A percentile compares a stretch with the other conserved stretches of the same genome.
phyloP scores from a whole-genome alignment of 1,140 invertebrate genomes.

The Drosophila carrolli region DNA sequence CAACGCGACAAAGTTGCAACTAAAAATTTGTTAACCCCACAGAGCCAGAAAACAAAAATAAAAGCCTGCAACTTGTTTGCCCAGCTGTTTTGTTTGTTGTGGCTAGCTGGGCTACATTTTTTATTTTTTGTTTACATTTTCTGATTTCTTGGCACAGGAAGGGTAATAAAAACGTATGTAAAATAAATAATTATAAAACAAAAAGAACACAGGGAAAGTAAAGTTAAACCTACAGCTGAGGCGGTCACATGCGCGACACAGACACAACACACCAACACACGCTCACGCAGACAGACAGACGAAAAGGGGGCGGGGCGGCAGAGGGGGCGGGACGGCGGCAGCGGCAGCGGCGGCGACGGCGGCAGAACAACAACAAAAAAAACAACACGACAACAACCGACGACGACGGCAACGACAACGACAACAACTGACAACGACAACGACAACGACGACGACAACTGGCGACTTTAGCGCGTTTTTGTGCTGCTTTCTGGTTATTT shows the following conservation, averaged over 20 bases:
- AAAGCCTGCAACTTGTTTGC: slow-evolving; percentile 23
- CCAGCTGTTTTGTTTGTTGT: slow-evolving; percentile 34
- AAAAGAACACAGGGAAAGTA: slow-evolving; percentile 19
- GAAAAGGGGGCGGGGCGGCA: slow-evolving; percentile 17
- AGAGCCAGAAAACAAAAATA: neutral
- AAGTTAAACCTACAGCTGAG: slow-evolving; percentile 52
- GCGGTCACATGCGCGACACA: slow-evolving; percentile 58
- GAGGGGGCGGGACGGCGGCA: slow-evolving; percentile 14
- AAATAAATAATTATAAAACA: slow-evolving; percentile 14
- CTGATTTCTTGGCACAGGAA: neutral
- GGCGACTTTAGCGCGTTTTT: slow-evolving; percentile 46
- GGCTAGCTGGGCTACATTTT: neutral
- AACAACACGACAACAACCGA: slow-evolving; percentile 26
- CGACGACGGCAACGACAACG: slow-evolving; percentile 3
- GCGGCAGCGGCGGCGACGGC: slow-evolving; percentile 28
- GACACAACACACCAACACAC: slow-evolving; percentile 41
- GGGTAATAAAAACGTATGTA: neutral
- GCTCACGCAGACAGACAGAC: slow-evolving; percentile 23
- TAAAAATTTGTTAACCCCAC: slow-evolving; percentile 19
- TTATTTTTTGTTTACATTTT: neutral
- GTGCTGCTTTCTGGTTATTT: slow-evolving; percentile 49
- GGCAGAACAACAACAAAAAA: slow-evolving; percentile 24
- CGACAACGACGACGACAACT: slow-evolving; percentile 27
- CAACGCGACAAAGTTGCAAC: slow-evolving; percentile 25
- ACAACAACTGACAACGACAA: slow-evolving; percentile 18